Evolutionary conservation across 2,797 vertebrate genomes (phyloP).

Genomic region (Enteromius fasciolatus): DNA sequence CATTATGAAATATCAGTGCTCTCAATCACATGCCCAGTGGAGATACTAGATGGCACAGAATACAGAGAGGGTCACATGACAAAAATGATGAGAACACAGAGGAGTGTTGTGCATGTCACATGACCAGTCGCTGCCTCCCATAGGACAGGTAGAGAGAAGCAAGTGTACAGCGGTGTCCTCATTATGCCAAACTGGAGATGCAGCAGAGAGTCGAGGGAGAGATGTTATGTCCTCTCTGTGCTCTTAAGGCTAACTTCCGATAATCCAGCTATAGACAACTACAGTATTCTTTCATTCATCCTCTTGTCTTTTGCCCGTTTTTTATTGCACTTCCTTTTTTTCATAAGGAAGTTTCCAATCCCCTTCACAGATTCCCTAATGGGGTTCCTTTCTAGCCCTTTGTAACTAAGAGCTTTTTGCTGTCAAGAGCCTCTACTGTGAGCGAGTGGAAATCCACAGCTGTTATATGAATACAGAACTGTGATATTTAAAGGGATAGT

Average conservation of each 20-base stretch:
- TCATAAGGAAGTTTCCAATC: slow-evolving; percentile 6
- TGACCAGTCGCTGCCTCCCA: slow-evolving; percentile 50
- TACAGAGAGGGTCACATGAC: slow-evolving; percentile 29
- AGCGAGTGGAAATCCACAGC: slow-evolving; percentile 8
- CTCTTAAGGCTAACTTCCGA: slow-evolving; percentile 49
- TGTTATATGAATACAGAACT: slow-evolving; percentile 10
- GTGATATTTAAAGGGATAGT: slow-evolving; percentile 17
- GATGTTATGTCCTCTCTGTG: slow-evolving; percentile 45
- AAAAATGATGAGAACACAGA: slow-evolving; percentile 42
- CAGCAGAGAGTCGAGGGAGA: slow-evolving; percentile 46
- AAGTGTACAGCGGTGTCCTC: slow-evolving; percentile 48
- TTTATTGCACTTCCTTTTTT: not conserved
- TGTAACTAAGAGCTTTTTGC: slow-evolving; percentile 29
- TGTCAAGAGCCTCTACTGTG: slow-evolving; percentile 29
- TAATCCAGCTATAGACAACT: not conserved
- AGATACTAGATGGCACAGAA: slow-evolving; percentile 48
- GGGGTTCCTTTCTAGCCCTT: slow-evolving; percentile 17
- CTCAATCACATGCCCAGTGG: slow-evolving; percentile 28
- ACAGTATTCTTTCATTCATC: not conserved
- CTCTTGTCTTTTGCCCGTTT: not conserved
- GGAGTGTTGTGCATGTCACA: slow-evolving; percentile 32
- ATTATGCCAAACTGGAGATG: slow-evolving; percentile 45
- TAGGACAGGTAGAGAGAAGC: slow-evolving; percentile 54
- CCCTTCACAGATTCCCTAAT: slow-evolving; percentile 19
- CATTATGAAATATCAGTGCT: slow-evolving; percentile 40